Evolutionary conservation across 2,888 invertebrate species (phyloP).

Genomic region (Tyria jacobaeae): DNA sequence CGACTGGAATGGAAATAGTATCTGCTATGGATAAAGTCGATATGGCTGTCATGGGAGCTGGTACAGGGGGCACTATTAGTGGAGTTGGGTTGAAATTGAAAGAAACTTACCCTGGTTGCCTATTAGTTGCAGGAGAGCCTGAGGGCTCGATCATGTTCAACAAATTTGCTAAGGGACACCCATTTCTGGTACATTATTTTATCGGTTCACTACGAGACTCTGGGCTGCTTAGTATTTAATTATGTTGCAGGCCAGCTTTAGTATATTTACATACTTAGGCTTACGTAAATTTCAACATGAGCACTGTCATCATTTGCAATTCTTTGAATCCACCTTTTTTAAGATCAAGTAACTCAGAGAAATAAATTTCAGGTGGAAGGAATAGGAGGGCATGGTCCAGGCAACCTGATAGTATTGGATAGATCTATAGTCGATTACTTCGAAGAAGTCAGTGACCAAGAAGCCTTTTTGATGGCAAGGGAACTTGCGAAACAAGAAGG

Average conservation of each 20-base stretch:
- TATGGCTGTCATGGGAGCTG: conserved; percentile 92
- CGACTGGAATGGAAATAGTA: conserved; percentile 95
- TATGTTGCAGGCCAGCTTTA: too few relatives aligned
- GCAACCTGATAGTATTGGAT: conserved; percentile 93
- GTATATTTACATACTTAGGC: too few relatives aligned
- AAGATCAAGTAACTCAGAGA: too few relatives aligned
- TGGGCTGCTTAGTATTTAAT: background rate
- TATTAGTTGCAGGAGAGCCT: conserved; percentile 94
- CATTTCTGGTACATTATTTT: conserved; percentile 49
- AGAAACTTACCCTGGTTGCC: conserved; percentile 90
- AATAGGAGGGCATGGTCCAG: conserved; percentile 89
- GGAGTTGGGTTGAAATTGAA: conserved; percentile 95
- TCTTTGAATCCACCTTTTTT: too few relatives aligned
- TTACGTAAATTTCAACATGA: too few relatives aligned
- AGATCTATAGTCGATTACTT: conserved; percentile 92
- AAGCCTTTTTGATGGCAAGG: conserved; percentile 93
- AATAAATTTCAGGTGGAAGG: conserved; percentile 85
- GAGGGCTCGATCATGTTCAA: conserved; percentile 89
- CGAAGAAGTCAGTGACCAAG: conserved; percentile 92
- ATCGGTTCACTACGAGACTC: background rate
- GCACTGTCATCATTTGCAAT: too few relatives aligned
- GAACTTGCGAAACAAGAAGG: conserved; percentile 95
- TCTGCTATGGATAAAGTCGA: conserved; percentile 90
- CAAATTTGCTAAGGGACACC: conserved; percentile 43
- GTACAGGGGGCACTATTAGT: conserved; percentile 96